Conservation (phyloP, 2,888 invertebrate species). For the Andrena camellia region DNA sequence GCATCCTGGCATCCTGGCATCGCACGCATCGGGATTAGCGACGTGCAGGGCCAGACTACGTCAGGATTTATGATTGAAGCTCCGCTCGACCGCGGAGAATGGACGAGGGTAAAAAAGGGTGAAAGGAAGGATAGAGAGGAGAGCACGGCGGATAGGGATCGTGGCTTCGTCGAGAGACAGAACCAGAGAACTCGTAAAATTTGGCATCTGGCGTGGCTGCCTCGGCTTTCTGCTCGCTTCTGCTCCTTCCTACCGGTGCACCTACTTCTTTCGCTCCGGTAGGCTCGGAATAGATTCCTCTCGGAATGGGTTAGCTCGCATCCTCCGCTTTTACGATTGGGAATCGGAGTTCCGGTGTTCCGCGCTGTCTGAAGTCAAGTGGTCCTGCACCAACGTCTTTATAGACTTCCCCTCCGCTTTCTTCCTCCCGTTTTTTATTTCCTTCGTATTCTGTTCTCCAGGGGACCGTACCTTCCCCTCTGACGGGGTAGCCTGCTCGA, state of each 20-base stretch:
- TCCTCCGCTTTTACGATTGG: conserved; percentile 65
- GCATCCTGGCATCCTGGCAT: conserved; percentile 59
- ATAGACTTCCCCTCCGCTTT: conserved; percentile 65
- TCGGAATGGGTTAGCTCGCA: conserved; percentile 60
- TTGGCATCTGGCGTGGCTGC: conserved; percentile 70
- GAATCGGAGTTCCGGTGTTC: conserved; percentile 75
- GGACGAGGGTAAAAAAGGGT: conserved; percentile 52
- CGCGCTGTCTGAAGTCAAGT: conserved; percentile 78
- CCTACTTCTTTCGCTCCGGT: conserved; percentile 66
- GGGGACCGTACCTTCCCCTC: not conserved
- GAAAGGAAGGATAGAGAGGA: conserved; percentile 17
- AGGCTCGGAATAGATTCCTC: conserved; percentile 73
- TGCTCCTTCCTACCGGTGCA: conserved; percentile 21
- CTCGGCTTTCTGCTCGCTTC: conserved; percentile 24
- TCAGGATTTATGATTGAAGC: conserved; percentile 80
- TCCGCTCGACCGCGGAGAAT: conserved; percentile 74
- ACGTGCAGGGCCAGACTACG: conserved; percentile 69
- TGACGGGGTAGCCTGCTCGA: conserved; percentile 15
- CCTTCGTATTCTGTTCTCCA: conserved; percentile 9
- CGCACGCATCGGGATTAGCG: conserved; percentile 77
- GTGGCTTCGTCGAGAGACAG: conserved; percentile 41
- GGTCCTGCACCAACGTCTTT: conserved; percentile 76
- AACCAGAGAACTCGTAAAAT: conserved; percentile 72
- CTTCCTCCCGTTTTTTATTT: conserved; percentile 17
- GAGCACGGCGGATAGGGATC: conserved; percentile 36